Evolutionary conservation across 30 jellyfish, hydroid and myxozoan genomes (phyloP).

Genomic region (Euphysa ruthae): DNA sequence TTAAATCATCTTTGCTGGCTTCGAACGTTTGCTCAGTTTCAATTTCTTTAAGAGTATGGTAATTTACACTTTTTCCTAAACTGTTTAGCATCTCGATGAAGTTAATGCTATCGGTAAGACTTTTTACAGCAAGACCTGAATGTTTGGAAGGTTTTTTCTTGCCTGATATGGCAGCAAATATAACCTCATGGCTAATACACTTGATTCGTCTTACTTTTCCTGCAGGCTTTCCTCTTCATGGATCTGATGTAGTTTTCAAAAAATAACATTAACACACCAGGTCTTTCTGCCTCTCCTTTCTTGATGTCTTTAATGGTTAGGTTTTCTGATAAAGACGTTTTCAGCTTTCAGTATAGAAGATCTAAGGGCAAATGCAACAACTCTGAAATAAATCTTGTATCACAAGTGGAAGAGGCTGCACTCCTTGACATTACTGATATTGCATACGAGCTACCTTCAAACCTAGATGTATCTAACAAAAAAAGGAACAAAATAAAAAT

Average conservation of each 20-base stretch:
- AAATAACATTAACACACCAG: not conserved
- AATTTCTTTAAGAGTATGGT: not conserved
- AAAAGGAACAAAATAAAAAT: too few species aligned
- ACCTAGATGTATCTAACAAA: too few species aligned
- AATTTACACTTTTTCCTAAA: not conserved
- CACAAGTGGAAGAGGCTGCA: too few species aligned
- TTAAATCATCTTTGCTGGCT: not conserved
- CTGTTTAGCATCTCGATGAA: not conserved
- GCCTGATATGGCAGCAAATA: conserved; percentile 3
- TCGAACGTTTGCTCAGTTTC: not conserved
- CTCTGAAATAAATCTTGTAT: too few species aligned
- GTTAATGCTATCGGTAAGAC: not conserved
- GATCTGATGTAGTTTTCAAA: not conserved
- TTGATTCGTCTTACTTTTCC: not conserved
- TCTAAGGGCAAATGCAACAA: not conserved
- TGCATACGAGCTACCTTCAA: too few species aligned
- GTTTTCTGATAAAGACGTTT: not conserved
- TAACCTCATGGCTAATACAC: not conserved
- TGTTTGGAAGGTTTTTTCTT: not conserved
- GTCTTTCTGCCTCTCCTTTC: not conserved
- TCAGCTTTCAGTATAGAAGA: not conserved
- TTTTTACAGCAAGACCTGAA: not conserved
- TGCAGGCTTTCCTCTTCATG: not conserved
- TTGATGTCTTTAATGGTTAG: not conserved
- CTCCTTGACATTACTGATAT: too few species aligned